These are phyloP conservation scores for Himalopsyche anomala DNA, from an alignment of 2,888 invertebrate genomes.

Conservation along the genomic window DNA sequence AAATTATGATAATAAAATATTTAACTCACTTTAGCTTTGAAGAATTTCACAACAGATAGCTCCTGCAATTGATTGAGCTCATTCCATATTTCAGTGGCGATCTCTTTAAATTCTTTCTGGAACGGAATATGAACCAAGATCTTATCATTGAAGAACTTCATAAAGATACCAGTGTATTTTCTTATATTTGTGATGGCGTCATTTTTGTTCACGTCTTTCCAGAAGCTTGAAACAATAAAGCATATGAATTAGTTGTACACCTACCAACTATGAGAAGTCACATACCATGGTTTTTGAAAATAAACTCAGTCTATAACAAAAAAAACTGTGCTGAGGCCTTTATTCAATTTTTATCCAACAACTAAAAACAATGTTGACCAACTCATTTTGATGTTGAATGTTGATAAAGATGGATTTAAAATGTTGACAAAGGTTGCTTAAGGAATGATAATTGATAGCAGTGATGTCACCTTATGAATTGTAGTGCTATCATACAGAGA, in stretches of 20 bases:
- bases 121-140: constrained; percentile 83
- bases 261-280: too few relatives aligned
- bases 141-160: constrained; percentile 82
- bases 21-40: constrained; percentile 61
- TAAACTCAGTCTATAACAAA: too few relatives aligned
- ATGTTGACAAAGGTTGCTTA: too few relatives aligned
- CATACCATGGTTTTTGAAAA: too few relatives aligned
- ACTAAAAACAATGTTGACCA: too few relatives aligned
- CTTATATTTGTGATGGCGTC: constrained; percentile 87
- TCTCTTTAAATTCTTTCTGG: constrained; percentile 80
- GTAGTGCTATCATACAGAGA: too few relatives aligned
- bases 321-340: too few relatives aligned
- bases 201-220: constrained; percentile 86
- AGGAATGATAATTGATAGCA: too few relatives aligned
- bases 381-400: too few relatives aligned
- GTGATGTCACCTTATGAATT: too few relatives aligned
- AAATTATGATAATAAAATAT: background rate
- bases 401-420: too few relatives aligned
- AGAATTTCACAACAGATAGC: constrained; percentile 70
- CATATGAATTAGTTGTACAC: background rate
- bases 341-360: too few relatives aligned
- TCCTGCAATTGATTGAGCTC: constrained; percentile 78
- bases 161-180: constrained; percentile 83
- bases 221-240: constrained; percentile 75
- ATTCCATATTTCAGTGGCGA: constrained; percentile 79